Base-by-base conservation (phyloP, 2,797 vertebrate genomes). In the Percopsis omiscomaycus region DNA sequence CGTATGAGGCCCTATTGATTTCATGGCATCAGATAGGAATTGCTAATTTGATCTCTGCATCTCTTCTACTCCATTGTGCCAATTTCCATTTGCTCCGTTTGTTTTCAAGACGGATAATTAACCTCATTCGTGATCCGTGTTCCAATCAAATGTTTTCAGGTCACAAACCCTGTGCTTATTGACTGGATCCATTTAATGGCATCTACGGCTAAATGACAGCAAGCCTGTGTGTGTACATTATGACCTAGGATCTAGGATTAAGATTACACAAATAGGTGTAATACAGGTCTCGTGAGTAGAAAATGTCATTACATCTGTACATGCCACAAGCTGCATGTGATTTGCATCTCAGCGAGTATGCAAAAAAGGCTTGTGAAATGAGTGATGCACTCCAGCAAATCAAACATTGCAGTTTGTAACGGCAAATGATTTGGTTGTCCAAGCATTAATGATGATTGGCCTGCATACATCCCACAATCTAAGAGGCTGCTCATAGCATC, bases 31-130 rank as follows among this genome's bases (percentile, higher is more conserved):
- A 64, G 72, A 73, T 68, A 10, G 56, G 29, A 45, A 63, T 63
- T 66, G 68, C 77, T 64, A 58, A 70, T 75, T 70, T 66, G 37
- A 52, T 14, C 60, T 48, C 60, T 62, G 32, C 22, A 11, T 79
- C 77, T 75, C 68, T 75, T 75, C 69, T 15, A 4, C 69, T 11
- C 51, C 62, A 56, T 50, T 68, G 69, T 61, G n/a, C 52, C 55
- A 67, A 27, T 68, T 58, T 73, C 57, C 48, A 47, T 5, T 49
- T 45, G 53, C 73, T 75, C 70, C 75, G 77, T 74, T 22, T 63
- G 68, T 76, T 69, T 75, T 68, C 47, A 37, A 61, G 46, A 51
- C 22, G 57, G 49, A 77, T 59, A 78, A 30, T 86, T 80, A 80
- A 83, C 75, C 66, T 53, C 46, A 63, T 59, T 47, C 13, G 1